Conservation (phyloP, 2,888 invertebrate genomes). For the Trissolcus brochymenae region DNA sequence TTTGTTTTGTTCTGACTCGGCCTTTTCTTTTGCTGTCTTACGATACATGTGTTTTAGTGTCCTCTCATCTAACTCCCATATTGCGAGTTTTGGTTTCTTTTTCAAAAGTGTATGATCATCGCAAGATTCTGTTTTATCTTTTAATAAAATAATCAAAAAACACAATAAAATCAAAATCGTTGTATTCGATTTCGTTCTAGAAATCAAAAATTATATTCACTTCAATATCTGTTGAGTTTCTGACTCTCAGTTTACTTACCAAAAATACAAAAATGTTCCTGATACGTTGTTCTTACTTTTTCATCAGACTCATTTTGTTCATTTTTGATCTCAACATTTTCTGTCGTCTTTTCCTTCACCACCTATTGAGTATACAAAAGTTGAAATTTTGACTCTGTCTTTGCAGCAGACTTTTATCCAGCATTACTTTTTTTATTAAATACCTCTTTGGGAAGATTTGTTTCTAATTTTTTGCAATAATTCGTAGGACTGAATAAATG, state of each 20-base stretch:
- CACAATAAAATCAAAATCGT: neutral
- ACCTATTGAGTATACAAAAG: no score
- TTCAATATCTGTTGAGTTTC: no score
- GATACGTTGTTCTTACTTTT: conserved; percentile 20
- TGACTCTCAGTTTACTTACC: no score
- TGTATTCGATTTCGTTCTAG: no score
- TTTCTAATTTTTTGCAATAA: conserved; percentile 16
- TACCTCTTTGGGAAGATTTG: neutral
- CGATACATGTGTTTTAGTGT: conserved; percentile 24
- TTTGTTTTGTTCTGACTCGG: conserved; percentile 9
- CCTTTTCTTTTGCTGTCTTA: conserved; percentile 8
- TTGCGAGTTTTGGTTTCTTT: conserved; percentile 24
- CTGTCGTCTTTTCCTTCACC: neutral
- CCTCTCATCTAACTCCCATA: conserved; percentile 40
- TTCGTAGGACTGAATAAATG: conserved; percentile 15
- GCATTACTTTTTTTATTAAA: neutral
- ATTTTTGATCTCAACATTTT: neutral
- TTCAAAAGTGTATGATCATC: conserved; percentile 3
- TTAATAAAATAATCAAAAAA: neutral
- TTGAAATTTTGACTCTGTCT: no score
- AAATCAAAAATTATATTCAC: no score
- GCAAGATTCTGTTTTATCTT: conserved; percentile 2
- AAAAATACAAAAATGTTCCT: conserved; percentile 14
- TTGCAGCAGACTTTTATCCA: no score
- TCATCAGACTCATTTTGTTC: neutral